phyloP scores from a whole-genome alignment of 2,888 invertebrate genomes.

The Entomobrya multifasciata region DNA sequence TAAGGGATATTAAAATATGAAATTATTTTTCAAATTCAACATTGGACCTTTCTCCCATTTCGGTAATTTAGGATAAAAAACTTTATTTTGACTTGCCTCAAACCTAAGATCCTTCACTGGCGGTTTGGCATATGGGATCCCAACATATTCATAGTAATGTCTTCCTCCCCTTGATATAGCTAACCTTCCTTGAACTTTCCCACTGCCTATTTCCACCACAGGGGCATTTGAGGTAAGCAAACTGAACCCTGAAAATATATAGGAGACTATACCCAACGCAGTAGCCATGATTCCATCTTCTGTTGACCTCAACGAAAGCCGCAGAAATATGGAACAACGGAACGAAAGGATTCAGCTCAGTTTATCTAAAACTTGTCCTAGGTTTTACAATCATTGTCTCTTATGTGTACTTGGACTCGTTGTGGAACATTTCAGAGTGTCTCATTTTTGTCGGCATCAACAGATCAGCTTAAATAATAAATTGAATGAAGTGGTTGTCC shows the following conservation, averaged over 20 bases:
- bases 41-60: too few relatives aligned
- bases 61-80: too few relatives aligned
- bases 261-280: slow-evolving; percentile 69
- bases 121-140: slow-evolving; percentile 72
- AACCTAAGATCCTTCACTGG: slow-evolving; percentile 52
- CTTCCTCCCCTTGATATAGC: slow-evolving; percentile 72
- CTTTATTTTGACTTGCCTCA: slow-evolving; percentile 37
- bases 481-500: too few relatives aligned
- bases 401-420: too few relatives aligned
- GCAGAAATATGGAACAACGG: neutral
- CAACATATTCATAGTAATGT: slow-evolving; percentile 73
- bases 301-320: neutral
- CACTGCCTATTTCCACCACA: slow-evolving; percentile 70
- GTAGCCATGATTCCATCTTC: slow-evolving; percentile 71
- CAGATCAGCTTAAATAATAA: too few relatives aligned
- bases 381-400: too few relatives aligned
- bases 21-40: neutral
- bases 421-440: too few relatives aligned
- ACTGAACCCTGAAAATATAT: slow-evolving; percentile 71
- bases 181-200: slow-evolving; percentile 72
- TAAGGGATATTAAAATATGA: slow-evolving; percentile 17
- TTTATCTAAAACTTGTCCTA: too few relatives aligned
- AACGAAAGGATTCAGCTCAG: too few relatives aligned
- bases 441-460: too few relatives aligned
- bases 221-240: slow-evolving; percentile 69